Conservation (phyloP, 2,113 vertebrate genomes). For the Xenopus borealis region DNA sequence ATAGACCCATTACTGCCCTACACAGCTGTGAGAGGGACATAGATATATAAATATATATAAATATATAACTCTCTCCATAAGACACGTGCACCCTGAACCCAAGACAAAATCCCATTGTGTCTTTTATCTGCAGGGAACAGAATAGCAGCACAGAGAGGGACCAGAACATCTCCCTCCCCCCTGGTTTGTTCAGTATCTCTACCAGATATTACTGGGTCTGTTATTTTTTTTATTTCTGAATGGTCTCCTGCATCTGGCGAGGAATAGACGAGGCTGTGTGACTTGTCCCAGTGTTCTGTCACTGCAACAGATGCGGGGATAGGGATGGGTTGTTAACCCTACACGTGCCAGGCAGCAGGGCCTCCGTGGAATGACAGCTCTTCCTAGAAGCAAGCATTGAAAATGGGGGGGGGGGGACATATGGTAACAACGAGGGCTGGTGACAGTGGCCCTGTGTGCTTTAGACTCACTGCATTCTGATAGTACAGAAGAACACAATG, state of each 20-base stretch:
- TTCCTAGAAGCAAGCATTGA: conserved; percentile 48
- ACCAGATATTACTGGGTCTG: conserved; percentile 34
- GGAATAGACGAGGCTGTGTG: conserved; percentile 34
- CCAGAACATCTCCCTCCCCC: neutral
- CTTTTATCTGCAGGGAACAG: conserved; percentile 31
- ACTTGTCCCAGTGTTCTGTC: conserved; percentile 35
- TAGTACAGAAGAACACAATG: neutral
- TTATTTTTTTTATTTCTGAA: conserved; percentile 25
- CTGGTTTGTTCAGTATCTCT: conserved; percentile 2
- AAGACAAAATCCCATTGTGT: conserved; percentile 37
- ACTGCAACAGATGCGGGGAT: conserved; percentile 36
- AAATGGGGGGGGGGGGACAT: neutral
- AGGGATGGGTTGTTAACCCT: conserved; percentile 24
- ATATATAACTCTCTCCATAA: conserved; percentile 33
- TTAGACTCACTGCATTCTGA: neutral
- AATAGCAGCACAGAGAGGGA: conserved; percentile 33
- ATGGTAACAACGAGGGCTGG: conserved; percentile 56
- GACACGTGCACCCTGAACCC: conserved; percentile 31
- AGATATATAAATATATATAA: conserved; percentile 45
- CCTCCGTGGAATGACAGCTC: conserved; percentile 15
- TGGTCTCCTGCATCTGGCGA: conserved; percentile 29
- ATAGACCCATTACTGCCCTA: conserved; percentile 34
- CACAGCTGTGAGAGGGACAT: conserved; percentile 40
- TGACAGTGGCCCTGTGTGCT: conserved; percentile 53
- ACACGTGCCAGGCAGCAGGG: conserved; percentile 42